Base-by-base conservation (phyloP, 2,113 vertebrate species). In the Percopsis transmontana region DNA sequence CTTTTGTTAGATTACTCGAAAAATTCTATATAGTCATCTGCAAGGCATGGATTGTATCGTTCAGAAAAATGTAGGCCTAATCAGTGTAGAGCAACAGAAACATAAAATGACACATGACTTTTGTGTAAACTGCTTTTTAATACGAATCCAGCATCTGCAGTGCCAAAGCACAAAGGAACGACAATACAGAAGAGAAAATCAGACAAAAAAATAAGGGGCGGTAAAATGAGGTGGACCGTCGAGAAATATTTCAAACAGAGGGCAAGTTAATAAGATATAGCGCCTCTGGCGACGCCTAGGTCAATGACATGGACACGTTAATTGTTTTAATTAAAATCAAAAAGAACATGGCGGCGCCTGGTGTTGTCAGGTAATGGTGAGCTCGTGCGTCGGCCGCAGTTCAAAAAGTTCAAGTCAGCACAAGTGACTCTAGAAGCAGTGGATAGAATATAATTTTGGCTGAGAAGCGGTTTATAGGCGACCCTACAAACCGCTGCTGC, bases 41-140 rank as follows among this genome's bases (percentile, higher is more conserved):
- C 27, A 33, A 33, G 5, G 27, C 27, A 33, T 33, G 8, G 8
- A 2, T 7, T 4, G 27, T 7, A 33, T 33, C 27, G 0, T 33
- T 33, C 27, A 33, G n/a, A 33, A 6, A 33, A 33, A 33, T 33
- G 27, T 7, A n/a, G n/a, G n/a, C n/a, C n/a, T n/a, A 1, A 33
- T 6, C 27, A 33, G 5, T 4, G 5, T 33, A 33, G 27, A 33
- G 27, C 27, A 33, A 33, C 27, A 33, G 33, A 70, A 66, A 59
- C 48, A 51, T 42, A n/a, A 66, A 23, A 50, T 10, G 55, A 71
- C 38, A 57, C 72, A 52, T 2, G 61, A 42, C 58, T 18, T 44
- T 78, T 54, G 23, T 86, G 84, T 87, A 85, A 91, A 88, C 67
- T 81, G 54, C 66, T 67, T 74, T 91, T 90, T 92, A 91, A 89